Conservation (phyloP, 2,888 invertebrate species). For the Agrotis exclamationis region DNA sequence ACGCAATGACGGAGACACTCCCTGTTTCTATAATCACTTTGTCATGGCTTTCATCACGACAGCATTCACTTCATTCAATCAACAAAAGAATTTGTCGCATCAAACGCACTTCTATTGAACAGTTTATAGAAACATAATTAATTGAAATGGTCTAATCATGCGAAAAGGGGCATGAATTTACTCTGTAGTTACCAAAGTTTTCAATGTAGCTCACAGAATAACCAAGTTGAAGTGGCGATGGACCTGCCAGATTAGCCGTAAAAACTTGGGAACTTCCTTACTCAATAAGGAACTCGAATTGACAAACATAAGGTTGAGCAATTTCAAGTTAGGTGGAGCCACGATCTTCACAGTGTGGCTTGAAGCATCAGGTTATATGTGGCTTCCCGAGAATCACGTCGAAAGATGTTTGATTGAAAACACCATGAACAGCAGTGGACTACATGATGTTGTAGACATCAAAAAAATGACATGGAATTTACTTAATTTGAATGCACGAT, state of each 20-base stretch:
- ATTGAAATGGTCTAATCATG: slow-evolving; percentile 16
- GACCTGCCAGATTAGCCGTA: not conserved
- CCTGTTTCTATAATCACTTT: not conserved
- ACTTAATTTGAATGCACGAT: too few species aligned
- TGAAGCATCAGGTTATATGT: too few species aligned
- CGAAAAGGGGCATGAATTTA: not conserved
- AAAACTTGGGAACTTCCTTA: not conserved
- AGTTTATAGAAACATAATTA: slow-evolving; percentile 12
- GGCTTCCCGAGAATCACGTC: too few species aligned
- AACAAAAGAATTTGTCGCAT: slow-evolving; percentile 33
- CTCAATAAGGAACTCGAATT: not conserved
- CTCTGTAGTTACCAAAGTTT: not conserved
- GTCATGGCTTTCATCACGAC: not conserved
- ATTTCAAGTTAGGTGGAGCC: not conserved
- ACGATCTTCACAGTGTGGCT: not conserved
- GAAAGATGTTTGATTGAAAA: not conserved
- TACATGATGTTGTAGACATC: too few species aligned
- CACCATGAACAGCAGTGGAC: not conserved
- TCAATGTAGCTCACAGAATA: not conserved
- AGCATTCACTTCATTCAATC: slow-evolving; percentile 34
- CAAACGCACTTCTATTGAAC: slow-evolving; percentile 4
- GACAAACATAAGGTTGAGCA: not conserved
- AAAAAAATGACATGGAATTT: too few species aligned
- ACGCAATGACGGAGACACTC: not conserved
- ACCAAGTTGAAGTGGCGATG: not conserved